These are phyloP conservation scores for Odiellus spinosus DNA, from an alignment of 2,888 invertebrate genomes.

Conservation along the genomic window DNA sequence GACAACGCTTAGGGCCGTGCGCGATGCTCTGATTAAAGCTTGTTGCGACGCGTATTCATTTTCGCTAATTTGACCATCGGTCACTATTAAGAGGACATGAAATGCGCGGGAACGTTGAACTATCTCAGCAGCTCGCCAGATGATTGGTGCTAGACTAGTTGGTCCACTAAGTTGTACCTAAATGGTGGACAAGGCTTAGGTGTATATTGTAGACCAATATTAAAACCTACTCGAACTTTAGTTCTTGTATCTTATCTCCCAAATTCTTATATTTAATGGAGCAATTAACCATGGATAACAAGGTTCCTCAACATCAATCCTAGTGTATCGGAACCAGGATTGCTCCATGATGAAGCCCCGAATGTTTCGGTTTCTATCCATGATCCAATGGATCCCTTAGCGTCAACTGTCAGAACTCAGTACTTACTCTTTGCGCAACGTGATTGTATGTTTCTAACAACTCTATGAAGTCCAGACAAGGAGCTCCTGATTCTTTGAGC, in stretches of 20 bases:
- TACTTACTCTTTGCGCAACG: slow-evolving; percentile 30
- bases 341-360: too few species aligned
- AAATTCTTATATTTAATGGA: too few species aligned
- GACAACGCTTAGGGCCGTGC: slow-evolving; percentile 35
- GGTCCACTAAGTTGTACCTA: slow-evolving; percentile 33
- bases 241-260: too few species aligned
- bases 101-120: slow-evolving; percentile 33
- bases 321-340: too few species aligned
- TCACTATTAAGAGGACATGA: slow-evolving; percentile 37
- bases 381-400: too few species aligned
- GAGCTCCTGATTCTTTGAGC: slow-evolving; percentile 26
- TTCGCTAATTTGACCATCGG: slow-evolving; percentile 37
- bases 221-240: too few species aligned
- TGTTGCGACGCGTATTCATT: slow-evolving; percentile 31
- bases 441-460: slow-evolving; percentile 33
- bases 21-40: slow-evolving; percentile 37
- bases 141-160: slow-evolving; percentile 38
- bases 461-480: slow-evolving; percentile 28
- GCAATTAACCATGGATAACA: too few species aligned
- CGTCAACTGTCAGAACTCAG: too few species aligned
- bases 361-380: too few species aligned
- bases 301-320: too few species aligned
- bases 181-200: background rate
- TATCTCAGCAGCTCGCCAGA: slow-evolving; percentile 34
- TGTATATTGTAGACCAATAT: too few species aligned